These are phyloP conservation scores for Drosophila nigricruria DNA, from an alignment of 2,888 invertebrate genomes.

Conservation along the genomic window DNA sequence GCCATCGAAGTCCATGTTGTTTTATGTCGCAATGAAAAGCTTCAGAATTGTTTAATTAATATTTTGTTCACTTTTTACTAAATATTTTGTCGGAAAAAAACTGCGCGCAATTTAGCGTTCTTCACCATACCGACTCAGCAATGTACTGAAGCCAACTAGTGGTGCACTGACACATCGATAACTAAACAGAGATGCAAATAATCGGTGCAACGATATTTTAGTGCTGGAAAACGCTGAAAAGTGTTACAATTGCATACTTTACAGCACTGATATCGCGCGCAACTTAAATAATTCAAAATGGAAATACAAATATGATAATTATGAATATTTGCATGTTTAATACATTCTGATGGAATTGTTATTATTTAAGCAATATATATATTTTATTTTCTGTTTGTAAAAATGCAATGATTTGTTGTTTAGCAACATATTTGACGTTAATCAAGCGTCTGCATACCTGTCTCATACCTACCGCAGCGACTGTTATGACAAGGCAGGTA, in stretches of 20 bases:
- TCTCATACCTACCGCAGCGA: conserved; percentile 69
- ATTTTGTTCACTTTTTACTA: background rate
- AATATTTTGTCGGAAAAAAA: background rate
- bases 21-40: background rate
- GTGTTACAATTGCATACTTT: background rate
- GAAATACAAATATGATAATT: background rate
- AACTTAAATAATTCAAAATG: conserved; percentile 5
- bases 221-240: conserved; percentile 25
- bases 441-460: conserved; percentile 15
- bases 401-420: conserved; percentile 3
- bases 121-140: conserved; percentile 12
- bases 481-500: conserved; percentile 29
- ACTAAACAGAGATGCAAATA: background rate
- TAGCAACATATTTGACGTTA: conserved; percentile 3
- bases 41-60: conserved; percentile 1
- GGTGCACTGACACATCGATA: background rate
- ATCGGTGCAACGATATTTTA: conserved; percentile 4
- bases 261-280: conserved; percentile 42
- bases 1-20: conserved; percentile 61
- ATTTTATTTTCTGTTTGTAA: background rate
- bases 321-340: too few relatives aligned
- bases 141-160: conserved; percentile 3
- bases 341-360: background rate
- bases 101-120: conserved; percentile 28
- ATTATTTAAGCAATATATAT: background rate